These are phyloP conservation scores for Leptinotarsa rubiginosa DNA, from an alignment of 2,888 invertebrate genomes.

Conservation along the genomic window DNA sequence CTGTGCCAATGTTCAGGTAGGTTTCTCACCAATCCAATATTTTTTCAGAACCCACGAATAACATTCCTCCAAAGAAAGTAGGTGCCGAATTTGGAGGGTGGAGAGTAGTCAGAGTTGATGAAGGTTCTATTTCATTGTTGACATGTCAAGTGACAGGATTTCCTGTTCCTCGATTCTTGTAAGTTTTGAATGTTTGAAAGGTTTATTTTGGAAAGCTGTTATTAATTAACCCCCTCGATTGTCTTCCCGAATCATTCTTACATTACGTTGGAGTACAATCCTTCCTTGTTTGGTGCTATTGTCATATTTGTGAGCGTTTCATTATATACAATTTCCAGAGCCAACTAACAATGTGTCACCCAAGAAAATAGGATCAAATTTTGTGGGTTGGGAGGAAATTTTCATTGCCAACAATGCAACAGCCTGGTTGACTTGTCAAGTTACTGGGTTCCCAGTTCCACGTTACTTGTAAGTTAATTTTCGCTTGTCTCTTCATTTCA, in stretches of 20 bases:
- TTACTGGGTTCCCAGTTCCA: constrained; percentile 69
- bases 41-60: constrained; percentile 71
- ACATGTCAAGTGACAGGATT: constrained; percentile 78
- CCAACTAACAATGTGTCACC: constrained; percentile 75
- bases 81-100: constrained; percentile 70
- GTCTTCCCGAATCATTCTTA: neutral
- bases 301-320: constrained; percentile 16
- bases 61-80: constrained; percentile 73
- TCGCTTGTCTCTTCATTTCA: constrained; percentile 18
- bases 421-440: constrained; percentile 75
- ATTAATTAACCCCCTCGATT: no score
- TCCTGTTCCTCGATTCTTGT: constrained; percentile 79
- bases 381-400: constrained; percentile 72
- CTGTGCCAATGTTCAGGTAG: constrained; percentile 65
- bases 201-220: neutral
- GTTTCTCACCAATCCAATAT: constrained; percentile 53
- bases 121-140: constrained; percentile 71
- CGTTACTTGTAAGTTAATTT: constrained; percentile 66
- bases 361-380: constrained; percentile 71
- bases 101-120: constrained; percentile 71
- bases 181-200: constrained; percentile 62
- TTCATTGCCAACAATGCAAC: constrained; percentile 68
- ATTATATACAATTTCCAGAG: constrained; percentile 54
- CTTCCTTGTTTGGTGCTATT: constrained; percentile 28
- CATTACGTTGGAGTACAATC: constrained; percentile 12